These are phyloP conservation scores for Drosophila differens DNA, from an alignment of 2,888 invertebrate genomes.

Conservation along the genomic window DNA sequence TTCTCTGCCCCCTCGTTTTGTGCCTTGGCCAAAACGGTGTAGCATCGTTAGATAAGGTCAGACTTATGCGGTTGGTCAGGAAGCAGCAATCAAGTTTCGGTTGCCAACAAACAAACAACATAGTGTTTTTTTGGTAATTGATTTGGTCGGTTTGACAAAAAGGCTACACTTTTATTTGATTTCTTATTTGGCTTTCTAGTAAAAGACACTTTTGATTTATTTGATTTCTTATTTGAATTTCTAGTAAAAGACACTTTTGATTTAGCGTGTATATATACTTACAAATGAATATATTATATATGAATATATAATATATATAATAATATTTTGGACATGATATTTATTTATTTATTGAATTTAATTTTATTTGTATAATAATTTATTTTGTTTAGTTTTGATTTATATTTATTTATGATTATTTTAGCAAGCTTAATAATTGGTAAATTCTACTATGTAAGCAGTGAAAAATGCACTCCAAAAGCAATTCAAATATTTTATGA, in stretches of 20 bases:
- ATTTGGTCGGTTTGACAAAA: background rate
- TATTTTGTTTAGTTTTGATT: too few relatives aligned
- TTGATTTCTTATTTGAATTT: background rate
- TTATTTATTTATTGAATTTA: background rate
- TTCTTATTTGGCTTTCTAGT: background rate
- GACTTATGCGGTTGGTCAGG: background rate
- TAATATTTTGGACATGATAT: accelerated
- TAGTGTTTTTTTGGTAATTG: background rate
- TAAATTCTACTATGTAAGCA: background rate
- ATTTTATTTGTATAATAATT: too few relatives aligned
- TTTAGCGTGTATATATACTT: background rate
- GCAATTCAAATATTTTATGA: background rate
- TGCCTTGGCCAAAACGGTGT: background rate
- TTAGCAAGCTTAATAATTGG: background rate
- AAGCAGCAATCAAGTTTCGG: background rate
- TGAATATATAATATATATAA: too few relatives aligned
- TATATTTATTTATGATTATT: background rate
- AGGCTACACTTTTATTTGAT: background rate
- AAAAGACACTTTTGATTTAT: background rate
- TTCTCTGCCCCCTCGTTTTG: background rate
- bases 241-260: background rate
- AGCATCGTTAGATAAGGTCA: background rate
- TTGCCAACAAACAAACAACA: background rate
- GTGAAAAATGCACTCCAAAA: background rate
- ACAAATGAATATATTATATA: background rate